Percentiles rank a stretch among this genome's conserved stretches.
Conservation (phyloP, 2,113 vertebrate genomes). For the Centropristis striata region DNA sequence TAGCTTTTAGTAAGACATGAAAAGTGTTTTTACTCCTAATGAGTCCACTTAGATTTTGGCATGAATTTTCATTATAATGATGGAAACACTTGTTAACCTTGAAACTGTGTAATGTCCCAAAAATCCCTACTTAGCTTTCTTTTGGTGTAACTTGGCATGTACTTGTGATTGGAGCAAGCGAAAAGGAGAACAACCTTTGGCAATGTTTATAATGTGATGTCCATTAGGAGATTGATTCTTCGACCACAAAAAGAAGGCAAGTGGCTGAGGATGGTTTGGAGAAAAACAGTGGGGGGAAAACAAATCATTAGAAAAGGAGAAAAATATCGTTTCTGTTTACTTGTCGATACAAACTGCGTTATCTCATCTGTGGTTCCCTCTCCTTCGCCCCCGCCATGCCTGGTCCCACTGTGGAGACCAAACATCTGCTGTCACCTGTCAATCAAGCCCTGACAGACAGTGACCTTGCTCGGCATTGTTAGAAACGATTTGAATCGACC, state of each 20-base stretch:
- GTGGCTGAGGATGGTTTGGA: slow-evolving; percentile 19
- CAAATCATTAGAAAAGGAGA: slow-evolving; percentile 42
- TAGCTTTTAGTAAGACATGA: slow-evolving; percentile 24
- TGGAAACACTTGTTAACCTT: slow-evolving; percentile 71
- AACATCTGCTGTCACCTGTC: slow-evolving; percentile 81
- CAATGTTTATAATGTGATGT: slow-evolving; percentile 54
- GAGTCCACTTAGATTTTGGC: slow-evolving; percentile 41
- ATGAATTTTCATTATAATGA: slow-evolving; percentile 58
- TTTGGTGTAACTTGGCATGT: slow-evolving; percentile 69
- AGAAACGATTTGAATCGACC: slow-evolving; percentile 72
- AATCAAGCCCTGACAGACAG: slow-evolving; percentile 76
- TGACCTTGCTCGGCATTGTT: slow-evolving; percentile 80
- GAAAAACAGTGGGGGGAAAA: not conserved
- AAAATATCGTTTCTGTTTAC: slow-evolving; percentile 61
- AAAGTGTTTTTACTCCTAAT: slow-evolving; percentile 36
- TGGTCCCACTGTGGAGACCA: slow-evolving; percentile 36
- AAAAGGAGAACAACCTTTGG: slow-evolving; percentile 68
- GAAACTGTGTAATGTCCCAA: slow-evolving; percentile 44
- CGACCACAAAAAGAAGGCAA: slow-evolving; percentile 45
- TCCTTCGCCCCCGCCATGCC: slow-evolving; percentile 23
- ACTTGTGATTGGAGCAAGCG: slow-evolving; percentile 48
- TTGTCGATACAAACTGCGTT: slow-evolving; percentile 77
- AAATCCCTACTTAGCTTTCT: slow-evolving; percentile 67
- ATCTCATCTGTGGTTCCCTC: slow-evolving; percentile 52
- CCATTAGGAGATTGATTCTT: slow-evolving; percentile 77